These are phyloP conservation scores for Alosa sapidissima DNA, from an alignment of 2,797 vertebrate species.

Conservation along the genomic window DNA sequence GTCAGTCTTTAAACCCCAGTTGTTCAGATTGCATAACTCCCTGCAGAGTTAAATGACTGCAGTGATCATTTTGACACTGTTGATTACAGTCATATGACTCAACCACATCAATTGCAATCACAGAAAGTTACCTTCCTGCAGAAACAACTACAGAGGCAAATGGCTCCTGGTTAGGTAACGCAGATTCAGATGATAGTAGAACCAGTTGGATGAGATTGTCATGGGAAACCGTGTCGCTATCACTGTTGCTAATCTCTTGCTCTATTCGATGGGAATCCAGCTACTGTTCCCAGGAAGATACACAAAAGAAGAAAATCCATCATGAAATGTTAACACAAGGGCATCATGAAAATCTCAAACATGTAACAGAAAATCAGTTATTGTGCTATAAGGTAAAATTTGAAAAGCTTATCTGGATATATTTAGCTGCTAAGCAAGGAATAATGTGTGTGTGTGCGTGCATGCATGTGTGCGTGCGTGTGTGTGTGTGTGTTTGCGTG, in stretches of 20 bases:
- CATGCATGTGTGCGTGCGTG: background rate
- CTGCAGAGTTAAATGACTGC: slow-evolving; percentile 11
- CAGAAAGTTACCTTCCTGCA: background rate
- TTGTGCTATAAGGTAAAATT: background rate
- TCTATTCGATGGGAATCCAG: background rate
- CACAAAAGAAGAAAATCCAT: background rate
- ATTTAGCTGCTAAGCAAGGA: background rate
- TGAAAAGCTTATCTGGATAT: background rate
- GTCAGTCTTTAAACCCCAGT: background rate
- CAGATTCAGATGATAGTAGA: background rate
- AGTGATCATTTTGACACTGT: background rate
- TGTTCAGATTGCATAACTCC: background rate
- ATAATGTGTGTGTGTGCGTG: background rate
- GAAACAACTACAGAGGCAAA: background rate
- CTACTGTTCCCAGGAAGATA: background rate
- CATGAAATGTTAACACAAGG: background rate
- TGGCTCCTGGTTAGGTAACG: background rate
- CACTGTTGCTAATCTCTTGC: background rate
- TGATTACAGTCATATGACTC: slow-evolving; percentile 15
- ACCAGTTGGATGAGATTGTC: background rate
- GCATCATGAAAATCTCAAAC: background rate
- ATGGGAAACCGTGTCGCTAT: background rate
- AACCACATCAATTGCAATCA: background rate
- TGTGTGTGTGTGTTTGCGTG: too few species aligned
- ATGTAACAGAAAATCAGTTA: background rate